Evolutionary conservation across 2,797 vertebrate genomes (phyloP).

Genomic region (Oophaga sylvatica): DNA sequence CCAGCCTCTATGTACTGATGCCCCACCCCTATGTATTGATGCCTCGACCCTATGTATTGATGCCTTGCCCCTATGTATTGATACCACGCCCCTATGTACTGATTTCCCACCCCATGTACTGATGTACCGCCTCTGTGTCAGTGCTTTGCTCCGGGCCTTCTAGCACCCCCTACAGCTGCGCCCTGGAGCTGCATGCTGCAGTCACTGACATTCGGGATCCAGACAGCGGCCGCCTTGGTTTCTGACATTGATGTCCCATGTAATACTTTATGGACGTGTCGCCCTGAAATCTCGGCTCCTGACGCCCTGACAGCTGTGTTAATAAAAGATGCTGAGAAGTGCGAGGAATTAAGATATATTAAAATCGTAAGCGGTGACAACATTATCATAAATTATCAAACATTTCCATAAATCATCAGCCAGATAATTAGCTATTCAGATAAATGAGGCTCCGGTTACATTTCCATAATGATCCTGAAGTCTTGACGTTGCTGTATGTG

Average conservation of each 20-base stretch:
- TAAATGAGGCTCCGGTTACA: not conserved
- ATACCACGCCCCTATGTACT: no score
- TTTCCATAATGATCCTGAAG: slow-evolving; percentile 33
- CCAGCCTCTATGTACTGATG: no score
- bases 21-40: no score
- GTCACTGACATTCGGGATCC: not conserved
- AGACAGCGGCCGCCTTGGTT: not conserved
- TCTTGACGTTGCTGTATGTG: not conserved
- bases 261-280: slow-evolving; percentile 23
- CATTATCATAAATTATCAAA: slow-evolving; percentile 57
- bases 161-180: not conserved
- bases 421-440: slow-evolving; percentile 33
- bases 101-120: no score
- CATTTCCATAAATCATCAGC: slow-evolving; percentile 57
- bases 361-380: slow-evolving; percentile 21
- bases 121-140: no score
- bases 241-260: slow-evolving; percentile 1
- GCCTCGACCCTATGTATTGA: no score
- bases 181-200: not conserved
- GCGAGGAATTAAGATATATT: slow-evolving; percentile 54
- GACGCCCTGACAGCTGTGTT: slow-evolving; percentile 32
- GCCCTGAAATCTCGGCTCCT: not conserved
- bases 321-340: slow-evolving; percentile 46
- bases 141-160: no score
- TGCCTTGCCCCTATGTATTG: no score